Percentiles rank a stretch among this genome's conserved stretches.
phyloP scores from a whole-genome alignment of 2,888 invertebrate species.

The Sminthurinus aureus region DNA sequence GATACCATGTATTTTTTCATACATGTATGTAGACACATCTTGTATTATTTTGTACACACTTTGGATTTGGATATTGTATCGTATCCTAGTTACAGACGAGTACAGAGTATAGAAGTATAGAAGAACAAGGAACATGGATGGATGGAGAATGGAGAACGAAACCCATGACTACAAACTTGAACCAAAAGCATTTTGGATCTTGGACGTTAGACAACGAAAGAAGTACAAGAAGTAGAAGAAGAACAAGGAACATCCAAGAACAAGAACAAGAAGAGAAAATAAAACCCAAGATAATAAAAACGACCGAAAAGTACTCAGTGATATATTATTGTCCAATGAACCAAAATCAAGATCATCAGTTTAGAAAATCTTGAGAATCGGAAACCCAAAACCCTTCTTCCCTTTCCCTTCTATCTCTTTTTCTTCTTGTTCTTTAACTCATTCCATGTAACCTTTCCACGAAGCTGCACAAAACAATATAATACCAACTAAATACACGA shows the following conservation, averaged over 20 bases:
- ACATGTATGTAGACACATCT: too few relatives aligned
- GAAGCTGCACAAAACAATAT: background rate
- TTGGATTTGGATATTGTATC: background rate
- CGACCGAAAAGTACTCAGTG: background rate
- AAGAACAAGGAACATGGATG: too few relatives aligned
- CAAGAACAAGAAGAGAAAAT: background rate
- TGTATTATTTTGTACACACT: background rate
- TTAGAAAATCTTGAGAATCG: background rate
- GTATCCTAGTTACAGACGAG: too few relatives aligned
- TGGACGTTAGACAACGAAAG: background rate
- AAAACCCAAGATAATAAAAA: constrained; percentile 16
- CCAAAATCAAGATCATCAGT: constrained; percentile 26
- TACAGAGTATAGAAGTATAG: too few relatives aligned
- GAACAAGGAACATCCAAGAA: background rate
- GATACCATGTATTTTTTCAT: too few relatives aligned
- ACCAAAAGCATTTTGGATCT: background rate
- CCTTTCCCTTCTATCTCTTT: background rate
- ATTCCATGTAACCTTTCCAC: background rate
- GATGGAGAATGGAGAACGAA: too few relatives aligned
- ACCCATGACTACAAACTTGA: too few relatives aligned
- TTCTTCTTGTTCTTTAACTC: too few relatives aligned
- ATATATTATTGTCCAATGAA: constrained; percentile 13
- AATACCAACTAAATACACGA: background rate
- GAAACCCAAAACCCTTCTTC: background rate
- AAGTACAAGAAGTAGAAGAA: background rate